A percentile compares a stretch with the other conserved stretches of the same genome.
Conservation (phyloP, 2,113 vertebrate genomes). For the Hiodon alosoides region DNA sequence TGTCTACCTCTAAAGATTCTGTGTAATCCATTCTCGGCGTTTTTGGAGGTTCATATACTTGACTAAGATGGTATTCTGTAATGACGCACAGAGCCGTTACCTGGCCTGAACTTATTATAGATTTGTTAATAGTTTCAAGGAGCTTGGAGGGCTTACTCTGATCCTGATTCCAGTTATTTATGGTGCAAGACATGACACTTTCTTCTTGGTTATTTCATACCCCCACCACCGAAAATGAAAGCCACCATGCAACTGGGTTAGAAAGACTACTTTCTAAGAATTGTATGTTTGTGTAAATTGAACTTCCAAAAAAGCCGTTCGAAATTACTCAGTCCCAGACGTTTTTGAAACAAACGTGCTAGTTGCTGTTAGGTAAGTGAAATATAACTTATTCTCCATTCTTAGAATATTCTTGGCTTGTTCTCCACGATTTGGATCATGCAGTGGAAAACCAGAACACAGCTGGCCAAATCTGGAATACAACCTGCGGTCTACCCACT, state of each 20-base stretch:
- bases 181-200: not conserved
- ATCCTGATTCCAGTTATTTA: not conserved
- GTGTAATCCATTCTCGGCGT: no score
- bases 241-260: not conserved
- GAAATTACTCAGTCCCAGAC: constrained; percentile 36
- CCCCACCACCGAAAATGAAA: not conserved
- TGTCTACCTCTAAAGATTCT: no score
- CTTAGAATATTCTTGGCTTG: constrained; percentile 45
- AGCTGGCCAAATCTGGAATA: constrained; percentile 42
- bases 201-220: not conserved
- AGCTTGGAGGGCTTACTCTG: not conserved
- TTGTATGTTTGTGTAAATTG: not conserved
- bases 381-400: constrained; percentile 42
- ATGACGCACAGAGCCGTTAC: no score
- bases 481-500: constrained; percentile 33
- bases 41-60: no score
- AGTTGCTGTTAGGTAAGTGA: constrained; percentile 41
- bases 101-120: no score
- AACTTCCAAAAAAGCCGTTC: constrained; percentile 26
- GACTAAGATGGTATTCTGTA: no score
- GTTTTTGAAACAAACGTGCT: constrained; percentile 38
- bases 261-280: not conserved
- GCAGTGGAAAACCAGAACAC: constrained; percentile 44
- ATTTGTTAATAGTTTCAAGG: no score
- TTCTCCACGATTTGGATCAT: constrained; percentile 43